A percentile compares a stretch with the other conserved stretches of the same genome.
Evolutionary conservation across 2,113 vertebrate species (phyloP).

Genomic region (Gobio gobio): DNA sequence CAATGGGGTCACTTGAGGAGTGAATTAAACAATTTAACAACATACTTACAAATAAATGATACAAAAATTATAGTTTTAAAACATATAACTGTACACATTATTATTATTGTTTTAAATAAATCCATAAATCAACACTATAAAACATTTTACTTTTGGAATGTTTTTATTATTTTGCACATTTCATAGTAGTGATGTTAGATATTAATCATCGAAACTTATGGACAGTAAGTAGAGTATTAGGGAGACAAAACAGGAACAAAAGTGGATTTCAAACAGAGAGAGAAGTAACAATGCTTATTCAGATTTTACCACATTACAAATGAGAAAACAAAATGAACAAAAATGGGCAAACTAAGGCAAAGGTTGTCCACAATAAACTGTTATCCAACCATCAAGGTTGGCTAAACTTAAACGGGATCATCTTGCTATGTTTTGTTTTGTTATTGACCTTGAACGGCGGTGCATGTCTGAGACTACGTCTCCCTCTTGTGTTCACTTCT

Average conservation of each 20-base stretch:
- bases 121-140: not conserved
- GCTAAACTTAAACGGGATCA: not conserved
- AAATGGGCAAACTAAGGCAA: not conserved
- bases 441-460: not conserved
- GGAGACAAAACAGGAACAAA: not conserved
- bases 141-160: not conserved
- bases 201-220: not conserved
- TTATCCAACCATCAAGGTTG: not conserved
- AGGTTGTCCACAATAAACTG: not conserved
- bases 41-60: not conserved
- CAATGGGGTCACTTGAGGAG: too few relatives aligned
- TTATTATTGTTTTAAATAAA: not conserved
- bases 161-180: not conserved
- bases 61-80: too few relatives aligned
- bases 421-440: not conserved
- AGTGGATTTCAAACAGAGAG: not conserved
- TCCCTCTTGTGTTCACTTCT: slow-evolving; percentile 15
- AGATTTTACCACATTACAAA: not conserved
- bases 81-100: not conserved
- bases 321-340: not conserved
- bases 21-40: not conserved
- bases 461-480: not conserved
- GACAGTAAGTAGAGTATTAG: not conserved
- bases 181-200: too few relatives aligned
- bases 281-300: not conserved